Base-by-base conservation (phyloP, 1,140 invertebrate species). In the Neoseiulus cucumeris region DNA sequence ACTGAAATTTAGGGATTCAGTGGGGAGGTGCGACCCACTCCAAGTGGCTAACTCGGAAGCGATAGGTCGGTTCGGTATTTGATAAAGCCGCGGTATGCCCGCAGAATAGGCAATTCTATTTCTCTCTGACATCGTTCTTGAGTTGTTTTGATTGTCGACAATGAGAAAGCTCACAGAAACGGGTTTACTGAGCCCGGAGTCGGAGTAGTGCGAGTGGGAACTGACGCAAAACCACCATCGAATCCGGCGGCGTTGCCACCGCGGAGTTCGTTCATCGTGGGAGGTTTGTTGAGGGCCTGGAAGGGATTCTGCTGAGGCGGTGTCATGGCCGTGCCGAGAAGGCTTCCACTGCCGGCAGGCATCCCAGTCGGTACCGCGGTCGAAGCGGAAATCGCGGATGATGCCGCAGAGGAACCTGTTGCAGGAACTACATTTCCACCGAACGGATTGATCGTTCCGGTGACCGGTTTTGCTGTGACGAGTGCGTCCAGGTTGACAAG, bases 401-500 rank as follows among this genome's bases (percentile, higher is more conserved):
- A 39, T 39, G 9, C 33, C 33, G 33, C 33, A 6, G 33, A 39
- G 33, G 33, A 39, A 39, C 4, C 33, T 39, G 33, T 9, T 17
- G n/a, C 51, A 4, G 45, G 45, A 33, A 20, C 25, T 33, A 59
- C 33, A 14, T 33, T 33, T 17, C 14, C 22, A 33, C 51, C 51
- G 51, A 59, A 59, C 14, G 51, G 51, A 33, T 59, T 59, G 33
- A 33, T 33, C 12, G 51, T 4, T 17, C 25, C 25, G 12, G 51
- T 68, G 41, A 68, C 64, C 39, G 66, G 66, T 66, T 72, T 69
- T 29, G 73, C 70, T 42, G 87, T 88, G 67, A 95, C 86, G 72
- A 96, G 81, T 78, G 93, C 91, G 77, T 96, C 91, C 72, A 96
- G 80, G 81, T 95, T 95, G 44, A 95, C 91, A 67, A 96, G 81